Percentiles rank a stretch among this genome's conserved stretches.
These are phyloP conservation scores for Ophion ellenae DNA, from an alignment of 2,888 invertebrate genomes.

Conservation along the genomic window DNA sequence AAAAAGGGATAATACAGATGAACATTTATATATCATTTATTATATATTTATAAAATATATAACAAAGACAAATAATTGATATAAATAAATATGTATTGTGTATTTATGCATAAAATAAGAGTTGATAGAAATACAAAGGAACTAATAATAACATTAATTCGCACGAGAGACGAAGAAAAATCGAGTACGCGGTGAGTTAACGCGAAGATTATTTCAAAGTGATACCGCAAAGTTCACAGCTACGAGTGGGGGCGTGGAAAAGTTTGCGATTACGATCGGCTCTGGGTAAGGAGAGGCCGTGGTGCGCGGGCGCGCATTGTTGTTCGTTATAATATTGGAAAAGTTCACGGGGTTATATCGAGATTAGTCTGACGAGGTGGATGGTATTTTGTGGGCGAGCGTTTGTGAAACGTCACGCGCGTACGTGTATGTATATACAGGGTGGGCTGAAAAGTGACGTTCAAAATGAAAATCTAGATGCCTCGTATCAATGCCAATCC, in stretches of 20 bases:
- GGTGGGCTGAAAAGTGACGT: no score
- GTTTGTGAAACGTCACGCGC: no score
- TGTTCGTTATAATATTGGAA: not conserved
- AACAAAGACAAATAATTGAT: no score
- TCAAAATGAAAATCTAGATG: no score
- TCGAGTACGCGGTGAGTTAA: not conserved
- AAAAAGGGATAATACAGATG: no score
- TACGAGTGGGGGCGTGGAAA: conserved; percentile 20
- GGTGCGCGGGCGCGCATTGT: not conserved
- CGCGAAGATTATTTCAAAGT: not conserved
- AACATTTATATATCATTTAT: no score
- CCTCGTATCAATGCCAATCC: no score
- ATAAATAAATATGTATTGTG: no score
- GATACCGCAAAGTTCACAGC: conserved; percentile 18
- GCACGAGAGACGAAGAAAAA: not conserved
- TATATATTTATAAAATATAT: no score
- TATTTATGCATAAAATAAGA: not conserved
- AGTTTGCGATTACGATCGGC: conserved; percentile 33
- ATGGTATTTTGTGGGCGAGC: not conserved
- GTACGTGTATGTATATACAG: no score
- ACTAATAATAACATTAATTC: not conserved
- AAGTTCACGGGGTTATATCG: conserved; percentile 24
- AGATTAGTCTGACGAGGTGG: not conserved
- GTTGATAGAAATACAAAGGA: not conserved
- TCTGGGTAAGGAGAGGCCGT: not conserved